These are phyloP conservation scores for Hippopotamus amphibius DNA, from an alignment of 2,113 vertebrate species.

Conservation along the genomic window DNA sequence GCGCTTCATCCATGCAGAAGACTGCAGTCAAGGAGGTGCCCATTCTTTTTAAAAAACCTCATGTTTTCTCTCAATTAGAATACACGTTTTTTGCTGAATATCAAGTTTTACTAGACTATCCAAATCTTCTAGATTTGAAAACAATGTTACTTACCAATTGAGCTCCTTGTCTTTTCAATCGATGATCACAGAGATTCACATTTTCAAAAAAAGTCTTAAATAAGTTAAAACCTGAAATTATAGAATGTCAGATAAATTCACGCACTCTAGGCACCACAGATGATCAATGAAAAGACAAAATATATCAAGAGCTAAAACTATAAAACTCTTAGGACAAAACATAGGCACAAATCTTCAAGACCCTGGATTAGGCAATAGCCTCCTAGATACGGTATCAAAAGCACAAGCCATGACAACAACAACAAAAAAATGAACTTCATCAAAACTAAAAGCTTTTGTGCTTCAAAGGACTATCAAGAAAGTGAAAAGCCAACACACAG, in stretches of 20 bases:
- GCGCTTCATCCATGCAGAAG: not conserved
- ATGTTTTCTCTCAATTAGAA: not conserved
- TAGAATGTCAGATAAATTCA: slow-evolving; percentile 63
- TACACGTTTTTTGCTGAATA: not conserved
- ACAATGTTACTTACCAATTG: slow-evolving; percentile 92
- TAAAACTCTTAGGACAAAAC: not conserved
- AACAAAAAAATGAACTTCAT: not conserved
- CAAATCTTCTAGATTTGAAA: not conserved
- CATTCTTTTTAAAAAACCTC: not conserved
- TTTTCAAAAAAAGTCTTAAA: slow-evolving; percentile 99
- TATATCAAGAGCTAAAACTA: not conserved
- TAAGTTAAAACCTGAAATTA: slow-evolving; percentile 95
- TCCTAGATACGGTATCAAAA: not conserved
- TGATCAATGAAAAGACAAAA: not conserved
- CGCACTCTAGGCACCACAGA: not conserved
- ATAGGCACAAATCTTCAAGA: not conserved
- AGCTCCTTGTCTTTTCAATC: slow-evolving; percentile 97
- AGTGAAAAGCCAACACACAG: not conserved
- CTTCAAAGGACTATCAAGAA: slow-evolving; percentile 22
- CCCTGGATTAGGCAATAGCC: not conserved
- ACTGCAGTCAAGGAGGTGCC: not conserved
- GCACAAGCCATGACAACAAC: not conserved
- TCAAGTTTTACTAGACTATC: slow-evolving; percentile 27
- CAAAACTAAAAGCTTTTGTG: slow-evolving; percentile 20
- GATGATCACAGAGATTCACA: slow-evolving; percentile 98